Evolutionary conservation across 1,140 invertebrate genomes (phyloP), one percentile per base, ranked within the genome.

Genomic region (Lutraria rhynchaena): DNA sequence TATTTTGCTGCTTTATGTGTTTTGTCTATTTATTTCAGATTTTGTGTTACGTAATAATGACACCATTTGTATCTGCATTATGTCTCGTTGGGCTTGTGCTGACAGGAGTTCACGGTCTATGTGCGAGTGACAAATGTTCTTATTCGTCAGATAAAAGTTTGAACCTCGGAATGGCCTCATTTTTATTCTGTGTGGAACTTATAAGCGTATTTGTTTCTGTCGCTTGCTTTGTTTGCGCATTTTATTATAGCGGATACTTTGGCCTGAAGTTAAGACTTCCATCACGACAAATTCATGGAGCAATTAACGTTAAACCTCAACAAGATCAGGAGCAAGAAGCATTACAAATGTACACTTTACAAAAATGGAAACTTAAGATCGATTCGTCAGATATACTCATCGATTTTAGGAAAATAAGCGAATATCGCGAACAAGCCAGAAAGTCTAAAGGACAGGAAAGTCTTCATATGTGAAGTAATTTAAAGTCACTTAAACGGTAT

Each of bases 151-250:
- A 67, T 31, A 67, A 27, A 49, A n/a, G 49, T 13, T 46, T 67
- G 9, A 67, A 67, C 63, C 13, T 67, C 3, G 63, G 63, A 27
- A 67, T 67, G 63, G 63, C 63, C 4, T 22, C 27, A 19, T 67
- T 67, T 15, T 15, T 67, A 9, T 27, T 67, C 35, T 19, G 31
- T 4, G 15, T 67, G 44, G 63, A 67, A 49, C 3, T 67, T 13
- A 13, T 67, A 0, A 49, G 63, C 31, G 15, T 49, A 1, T 27
- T 67, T 17, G 31, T 41, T 0, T 31, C 24, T 11, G 33, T 49
- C 4, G 19, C 49, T 19, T 29, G 63, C n/a, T 13, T 51, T 19
- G 17, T 27, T 27, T 46, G 46, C 15, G 31, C n/a, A 17, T 37
- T 67, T 29, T 46, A 46, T 11, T 67, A 29, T 67, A 29, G 22